Conservation (phyloP, 2,113 vertebrate species). For the Cricetomys ansorgei region DNA sequence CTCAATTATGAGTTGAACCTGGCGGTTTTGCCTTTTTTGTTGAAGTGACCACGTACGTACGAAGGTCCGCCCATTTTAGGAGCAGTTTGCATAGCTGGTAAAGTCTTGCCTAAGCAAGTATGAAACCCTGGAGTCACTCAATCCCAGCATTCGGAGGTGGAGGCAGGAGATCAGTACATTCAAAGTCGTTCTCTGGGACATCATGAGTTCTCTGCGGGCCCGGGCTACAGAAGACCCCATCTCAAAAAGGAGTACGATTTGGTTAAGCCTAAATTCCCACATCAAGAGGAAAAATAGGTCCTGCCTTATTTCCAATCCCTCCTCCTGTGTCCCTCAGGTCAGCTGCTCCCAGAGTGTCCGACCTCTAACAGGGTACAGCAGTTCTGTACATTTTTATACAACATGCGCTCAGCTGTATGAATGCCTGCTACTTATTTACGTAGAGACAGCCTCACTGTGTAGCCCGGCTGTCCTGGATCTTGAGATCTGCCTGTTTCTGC, state of each 20-base stretch:
- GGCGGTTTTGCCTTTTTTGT: not conserved
- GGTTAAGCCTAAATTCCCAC: not conserved
- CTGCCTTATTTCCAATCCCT: not conserved
- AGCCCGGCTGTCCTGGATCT: not conserved
- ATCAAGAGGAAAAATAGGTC: too few species aligned
- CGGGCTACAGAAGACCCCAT: not conserved
- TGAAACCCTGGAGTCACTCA: not conserved
- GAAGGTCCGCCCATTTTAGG: not conserved
- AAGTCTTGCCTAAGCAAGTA: not conserved
- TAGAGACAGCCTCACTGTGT: not conserved
- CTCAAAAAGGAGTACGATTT: too few species aligned
- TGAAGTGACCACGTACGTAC: rapidly evolving
- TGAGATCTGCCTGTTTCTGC: not conserved
- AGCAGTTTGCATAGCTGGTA: not conserved
- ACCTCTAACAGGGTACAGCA: not conserved
- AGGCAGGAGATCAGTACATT: not conserved
- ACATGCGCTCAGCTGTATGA: not conserved
- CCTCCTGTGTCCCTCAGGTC: not conserved
- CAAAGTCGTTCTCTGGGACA: not conserved
- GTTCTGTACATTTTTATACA: not conserved
- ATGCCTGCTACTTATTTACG: not conserved
- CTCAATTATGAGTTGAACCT: rapidly evolving
- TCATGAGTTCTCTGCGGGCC: not conserved
- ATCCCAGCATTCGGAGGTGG: not conserved
- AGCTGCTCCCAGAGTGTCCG: not conserved